Conservation (phyloP, 2,797 vertebrate genomes). For the Setipinna tenuifilis region DNA sequence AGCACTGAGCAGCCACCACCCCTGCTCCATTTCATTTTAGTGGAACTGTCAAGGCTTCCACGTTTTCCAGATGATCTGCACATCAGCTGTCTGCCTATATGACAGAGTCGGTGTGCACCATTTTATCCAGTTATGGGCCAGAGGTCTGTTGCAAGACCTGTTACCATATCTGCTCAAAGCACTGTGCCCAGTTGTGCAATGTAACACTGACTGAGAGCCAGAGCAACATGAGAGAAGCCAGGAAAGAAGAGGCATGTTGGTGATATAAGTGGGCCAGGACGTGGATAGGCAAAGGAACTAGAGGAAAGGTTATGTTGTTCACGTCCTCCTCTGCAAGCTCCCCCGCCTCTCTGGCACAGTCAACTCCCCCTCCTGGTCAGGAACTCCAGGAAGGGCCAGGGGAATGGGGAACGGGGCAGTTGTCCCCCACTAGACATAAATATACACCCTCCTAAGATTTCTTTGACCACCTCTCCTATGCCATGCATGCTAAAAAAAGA, state of each 20-base stretch:
- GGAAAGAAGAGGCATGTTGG: slow-evolving; percentile 63
- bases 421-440: slow-evolving; percentile 45
- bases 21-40: background rate
- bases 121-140: background rate
- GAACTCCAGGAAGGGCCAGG: slow-evolving; percentile 57
- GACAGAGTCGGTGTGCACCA: background rate
- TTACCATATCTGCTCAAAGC: slow-evolving; percentile 34
- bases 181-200: slow-evolving; percentile 38
- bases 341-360: slow-evolving; percentile 58
- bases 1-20: background rate
- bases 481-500: slow-evolving; percentile 2
- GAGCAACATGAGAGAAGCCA: slow-evolving; percentile 54
- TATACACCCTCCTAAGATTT: slow-evolving; percentile 17
- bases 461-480: background rate
- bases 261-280: slow-evolving; percentile 70
- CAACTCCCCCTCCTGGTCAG: slow-evolving; percentile 57
- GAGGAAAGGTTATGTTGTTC: slow-evolving; percentile 79
- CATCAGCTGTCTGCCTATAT: background rate
- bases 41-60: background rate
- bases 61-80: background rate
- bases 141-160: background rate
- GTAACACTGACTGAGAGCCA: slow-evolving; percentile 48
- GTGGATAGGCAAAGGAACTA: slow-evolving; percentile 71
- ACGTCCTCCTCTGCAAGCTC: slow-evolving; percentile 60
- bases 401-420: slow-evolving; percentile 53